Evolutionary conservation across 2,113 vertebrate species (phyloP).

Genomic region (Donacobius atricapilla): DNA sequence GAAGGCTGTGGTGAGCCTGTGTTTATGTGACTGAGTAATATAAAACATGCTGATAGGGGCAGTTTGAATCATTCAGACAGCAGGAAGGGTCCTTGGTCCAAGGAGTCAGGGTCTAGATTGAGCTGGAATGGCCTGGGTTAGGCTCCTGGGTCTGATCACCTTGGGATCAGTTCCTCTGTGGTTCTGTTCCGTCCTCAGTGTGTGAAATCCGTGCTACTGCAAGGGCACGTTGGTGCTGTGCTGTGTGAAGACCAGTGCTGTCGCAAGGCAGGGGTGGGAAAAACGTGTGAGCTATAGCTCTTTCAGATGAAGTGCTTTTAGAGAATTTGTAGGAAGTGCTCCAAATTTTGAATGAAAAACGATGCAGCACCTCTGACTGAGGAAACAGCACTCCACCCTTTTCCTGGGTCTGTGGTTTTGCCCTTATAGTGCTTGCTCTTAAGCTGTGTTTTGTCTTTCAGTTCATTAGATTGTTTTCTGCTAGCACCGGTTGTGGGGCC

Average conservation of each 20-base stretch:
- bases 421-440: neutral
- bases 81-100: neutral
- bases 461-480: neutral
- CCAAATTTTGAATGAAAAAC: neutral
- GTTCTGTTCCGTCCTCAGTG: neutral
- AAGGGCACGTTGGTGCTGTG: neutral
- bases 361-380: neutral
- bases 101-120: neutral
- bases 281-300: neutral
- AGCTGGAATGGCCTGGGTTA: neutral
- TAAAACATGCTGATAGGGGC: neutral
- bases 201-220: neutral
- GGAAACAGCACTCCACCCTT: rapidly evolving
- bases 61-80: neutral
- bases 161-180: neutral
- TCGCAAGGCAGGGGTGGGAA: neutral
- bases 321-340: neutral
- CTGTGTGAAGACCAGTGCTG: neutral
- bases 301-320: neutral
- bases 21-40: neutral
- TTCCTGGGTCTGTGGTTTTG: neutral
- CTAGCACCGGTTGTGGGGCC: neutral
- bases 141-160: neutral
- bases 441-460: neutral
- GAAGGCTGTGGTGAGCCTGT: neutral